Percentiles rank a stretch among this genome's conserved stretches.
phyloP scores from a whole-genome alignment of 1,140 invertebrate species.

The Stenopsyche tienmushanensis region DNA sequence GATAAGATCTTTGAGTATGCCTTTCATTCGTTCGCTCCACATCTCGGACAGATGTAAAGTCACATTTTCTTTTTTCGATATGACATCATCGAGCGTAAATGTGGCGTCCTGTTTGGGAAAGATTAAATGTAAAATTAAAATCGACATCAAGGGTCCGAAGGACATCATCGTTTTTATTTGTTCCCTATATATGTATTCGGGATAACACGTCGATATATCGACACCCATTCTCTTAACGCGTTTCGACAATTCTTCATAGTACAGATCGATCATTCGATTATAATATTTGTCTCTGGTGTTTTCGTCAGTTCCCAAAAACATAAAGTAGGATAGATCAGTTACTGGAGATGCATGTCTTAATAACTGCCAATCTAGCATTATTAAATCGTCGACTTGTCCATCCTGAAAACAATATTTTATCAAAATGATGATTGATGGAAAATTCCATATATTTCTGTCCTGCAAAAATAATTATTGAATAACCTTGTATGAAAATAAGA shows the following conservation, averaged over 20 bases:
- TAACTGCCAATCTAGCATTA: constrained; percentile 30
- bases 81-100: constrained; percentile 11
- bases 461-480: not conserved
- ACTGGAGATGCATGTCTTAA: constrained; percentile 8
- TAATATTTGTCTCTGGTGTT: constrained; percentile 1
- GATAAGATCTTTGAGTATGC: constrained; percentile 22
- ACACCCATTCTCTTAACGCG: not conserved
- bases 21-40: not conserved
- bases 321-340: constrained; percentile 14
- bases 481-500: constrained; percentile 49
- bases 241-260: constrained; percentile 12
- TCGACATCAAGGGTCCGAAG: constrained; percentile 24
- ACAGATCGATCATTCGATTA: constrained; percentile 10
- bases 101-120: constrained; percentile 24
- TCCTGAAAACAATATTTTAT: constrained; percentile 15
- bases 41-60: constrained; percentile 14
- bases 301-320: constrained; percentile 24
- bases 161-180: constrained; percentile 11
- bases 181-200: constrained; percentile 3
- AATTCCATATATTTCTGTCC: not conserved
- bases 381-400: constrained; percentile 11
- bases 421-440: not conserved
- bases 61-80: constrained; percentile 8
- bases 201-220: constrained; percentile 15
- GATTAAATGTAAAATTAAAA: constrained; percentile 21